Percentiles rank a stretch among this genome's conserved stretches.
Evolutionary conservation across 2,888 invertebrate genomes (phyloP).

Genomic region (Leptinotarsa juncta): DNA sequence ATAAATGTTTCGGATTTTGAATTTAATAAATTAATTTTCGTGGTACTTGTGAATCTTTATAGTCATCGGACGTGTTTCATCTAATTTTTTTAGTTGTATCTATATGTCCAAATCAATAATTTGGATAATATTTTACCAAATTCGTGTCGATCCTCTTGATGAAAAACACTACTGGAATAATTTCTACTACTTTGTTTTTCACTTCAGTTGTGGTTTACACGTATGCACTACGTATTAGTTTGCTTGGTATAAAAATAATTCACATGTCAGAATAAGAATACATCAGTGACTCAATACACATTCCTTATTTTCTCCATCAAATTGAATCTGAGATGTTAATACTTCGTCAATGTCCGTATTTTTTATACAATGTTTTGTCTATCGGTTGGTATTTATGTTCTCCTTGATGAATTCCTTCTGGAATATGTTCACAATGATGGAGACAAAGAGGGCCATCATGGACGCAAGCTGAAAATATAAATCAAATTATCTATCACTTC

Average conservation of each 20-base stretch:
- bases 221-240: neutral
- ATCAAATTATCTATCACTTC: neutral
- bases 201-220: neutral
- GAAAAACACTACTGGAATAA: too few species aligned
- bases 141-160: too few species aligned
- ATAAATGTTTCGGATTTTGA: too few species aligned
- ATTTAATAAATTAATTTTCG: too few species aligned
- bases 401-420: neutral
- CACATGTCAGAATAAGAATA: neutral
- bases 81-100: too few species aligned
- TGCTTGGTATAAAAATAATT: neutral
- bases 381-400: neutral
- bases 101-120: too few species aligned
- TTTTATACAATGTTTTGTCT: conserved; percentile 5
- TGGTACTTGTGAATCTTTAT: too few species aligned
- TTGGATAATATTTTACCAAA: too few species aligned
- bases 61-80: too few species aligned
- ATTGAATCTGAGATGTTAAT: neutral
- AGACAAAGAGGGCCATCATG: neutral
- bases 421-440: neutral
- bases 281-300: neutral
- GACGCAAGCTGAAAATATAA: neutral
- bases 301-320: neutral
- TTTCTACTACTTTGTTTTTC: neutral
- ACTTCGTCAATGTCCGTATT: conserved; percentile 13